Evolutionary conservation across 2,113 vertebrate genomes (phyloP).

Genomic region (Sisor rabdophorus): DNA sequence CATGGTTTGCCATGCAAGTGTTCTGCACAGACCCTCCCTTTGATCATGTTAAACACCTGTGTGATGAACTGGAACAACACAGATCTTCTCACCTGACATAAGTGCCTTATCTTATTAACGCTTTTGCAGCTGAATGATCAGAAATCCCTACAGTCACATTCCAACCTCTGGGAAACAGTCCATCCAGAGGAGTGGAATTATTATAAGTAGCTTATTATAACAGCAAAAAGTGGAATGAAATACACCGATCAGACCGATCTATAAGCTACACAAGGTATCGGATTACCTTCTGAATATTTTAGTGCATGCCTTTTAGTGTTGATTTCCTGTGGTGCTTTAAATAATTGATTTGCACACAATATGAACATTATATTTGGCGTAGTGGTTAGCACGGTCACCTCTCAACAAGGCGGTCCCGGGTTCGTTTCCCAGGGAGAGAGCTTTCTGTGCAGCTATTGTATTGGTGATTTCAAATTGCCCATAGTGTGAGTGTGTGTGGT

Average conservation of each 20-base stretch:
- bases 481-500: too few relatives aligned
- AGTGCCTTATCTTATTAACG: neutral
- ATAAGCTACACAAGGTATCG: neutral
- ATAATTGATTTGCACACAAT: neutral
- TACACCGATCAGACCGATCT: neutral
- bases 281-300: neutral
- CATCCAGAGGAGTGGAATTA: neutral
- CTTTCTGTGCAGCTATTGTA: too few relatives aligned
- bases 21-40: too few relatives aligned
- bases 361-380: too few relatives aligned
- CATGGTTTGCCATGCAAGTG: too few relatives aligned
- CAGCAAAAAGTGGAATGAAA: neutral
- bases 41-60: too few relatives aligned
- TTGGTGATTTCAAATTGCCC: too few relatives aligned
- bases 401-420: too few relatives aligned
- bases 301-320: neutral
- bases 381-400: too few relatives aligned
- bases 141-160: neutral
- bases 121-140: neutral
- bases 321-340: neutral
- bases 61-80: too few relatives aligned
- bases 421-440: too few relatives aligned
- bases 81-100: neutral
- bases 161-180: neutral
- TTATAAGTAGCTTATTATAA: neutral